Evolutionary conservation across 2,113 vertebrate genomes (phyloP), one percentile per base, ranked within the genome.

Genomic region (Albula goreensis): DNA sequence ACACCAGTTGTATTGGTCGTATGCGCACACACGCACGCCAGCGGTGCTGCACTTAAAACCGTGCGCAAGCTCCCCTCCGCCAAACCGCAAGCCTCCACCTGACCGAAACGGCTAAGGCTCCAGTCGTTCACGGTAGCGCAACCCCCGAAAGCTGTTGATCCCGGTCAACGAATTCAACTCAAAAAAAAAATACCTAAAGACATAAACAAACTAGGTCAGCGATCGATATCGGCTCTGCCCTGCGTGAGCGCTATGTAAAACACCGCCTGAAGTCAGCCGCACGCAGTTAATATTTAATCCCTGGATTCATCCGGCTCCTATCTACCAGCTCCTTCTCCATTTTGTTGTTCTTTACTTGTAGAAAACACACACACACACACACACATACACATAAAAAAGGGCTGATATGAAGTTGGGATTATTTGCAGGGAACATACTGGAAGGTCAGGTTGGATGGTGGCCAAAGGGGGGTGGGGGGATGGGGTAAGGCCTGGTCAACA

Each of bases 241-340:
- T 86, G 83, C 90, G 90, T 83, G 66, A 89, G 90, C 84, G 91
- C 91, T 92, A 93, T 95, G 94, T 94, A 94, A 95, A 94, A 94
- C 92, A 93, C 91, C 85, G 94, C 93, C 92, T 93, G 93, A 94
- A 94, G 93, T 94, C 93, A 93, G 93, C 92, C 89, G 92, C 92
- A 92, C 92, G 92, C 91, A 89, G 93, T 94, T 94, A 94, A 95
- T 94, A 94, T 95, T 94, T 94, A 95, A 94, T 93, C 93, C 93
- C 93, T 91, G 92, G 93, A 94, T 94, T 92, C 91, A 93, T 94
- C 92, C 93, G 57, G n/a, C 52, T 60, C 25, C 81, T 57, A 48
- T 31, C 25, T 41, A 3, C 82, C 90, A 92, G 92, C 91, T 92
- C 92, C 91, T 92, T 92, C 90, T 88, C 92, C 91, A 91, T 89